A percentile compares a stretch with the other conserved stretches of the same genome.
Conservation (phyloP, 2,888 invertebrate genomes). For the Cheilosia urbana region DNA sequence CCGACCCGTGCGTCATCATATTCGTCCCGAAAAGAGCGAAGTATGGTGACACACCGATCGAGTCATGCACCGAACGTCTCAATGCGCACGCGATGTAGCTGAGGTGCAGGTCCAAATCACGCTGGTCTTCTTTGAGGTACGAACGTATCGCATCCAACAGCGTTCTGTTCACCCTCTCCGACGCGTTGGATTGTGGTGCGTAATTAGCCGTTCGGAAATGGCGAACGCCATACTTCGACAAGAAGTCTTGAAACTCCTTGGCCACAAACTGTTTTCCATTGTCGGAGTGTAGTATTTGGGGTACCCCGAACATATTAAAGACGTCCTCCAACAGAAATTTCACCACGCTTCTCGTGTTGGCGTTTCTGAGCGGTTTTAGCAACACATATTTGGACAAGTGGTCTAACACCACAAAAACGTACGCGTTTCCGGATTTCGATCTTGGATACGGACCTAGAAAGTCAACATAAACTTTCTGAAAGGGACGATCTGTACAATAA, state of each 20-base stretch:
- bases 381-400: no score
- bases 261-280: constrained; percentile 77
- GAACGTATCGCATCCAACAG: constrained; percentile 77
- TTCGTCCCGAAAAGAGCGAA: constrained; percentile 42
- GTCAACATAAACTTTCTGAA: not conserved
- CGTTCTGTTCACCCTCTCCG: constrained; percentile 79
- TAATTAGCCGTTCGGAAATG: constrained; percentile 59
- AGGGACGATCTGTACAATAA: not conserved
- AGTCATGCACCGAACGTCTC: constrained; percentile 40
- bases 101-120: constrained; percentile 61
- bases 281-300: constrained; percentile 63
- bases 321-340: not conserved
- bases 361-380: not conserved
- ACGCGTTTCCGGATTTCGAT: constrained; percentile 1
- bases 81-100: constrained; percentile 56
- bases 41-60: constrained; percentile 53
- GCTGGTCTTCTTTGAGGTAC: constrained; percentile 58
- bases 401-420: not conserved
- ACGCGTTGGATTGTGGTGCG: constrained; percentile 76
- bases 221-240: not conserved
- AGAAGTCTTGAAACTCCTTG: constrained; percentile 56
- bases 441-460: constrained; percentile 10
- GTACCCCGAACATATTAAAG: constrained; percentile 21
- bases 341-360: not conserved
- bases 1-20: constrained; percentile 45